Evolutionary conservation across 2,888 invertebrate species (phyloP), one percentile per base, ranked within the genome.

Genomic region (Muscina levida): DNA sequence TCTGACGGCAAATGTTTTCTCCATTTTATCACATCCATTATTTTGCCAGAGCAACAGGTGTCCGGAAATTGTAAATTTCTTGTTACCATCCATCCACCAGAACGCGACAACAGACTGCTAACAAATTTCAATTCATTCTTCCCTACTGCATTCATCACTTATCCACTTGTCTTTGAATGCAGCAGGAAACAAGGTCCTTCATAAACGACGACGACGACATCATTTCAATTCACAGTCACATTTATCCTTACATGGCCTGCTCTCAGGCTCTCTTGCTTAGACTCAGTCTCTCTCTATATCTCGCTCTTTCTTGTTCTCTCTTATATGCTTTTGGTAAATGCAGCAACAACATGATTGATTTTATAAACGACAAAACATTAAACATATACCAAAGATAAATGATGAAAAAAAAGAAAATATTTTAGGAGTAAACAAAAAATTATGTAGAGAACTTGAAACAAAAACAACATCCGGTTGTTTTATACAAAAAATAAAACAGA

Each of bases 1-100:
- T n/a, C n/a, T n/a, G n/a, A n/a, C n/a, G n/a, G n/a, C n/a, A n/a
- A n/a, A n/a, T n/a, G n/a, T n/a, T n/a, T n/a, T n/a, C n/a, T 37
- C 5, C 37, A 4, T 37, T 37, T 37, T 10, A 37, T 37, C 10
- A 5, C 17, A 48, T 48, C 17, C 48, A 1, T 5, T 44, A 44
- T 44, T 10, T 2, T 44, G 10, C 44, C 6, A 51, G 1, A 19
- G 51, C 51, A 51, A 19, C 51, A 73, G 79, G 70, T 82, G 78
- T 42, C 72, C 79, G 75, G 82, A 79, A 72, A 75, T 76, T 71
- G 48, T 76, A 72, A 68, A 73, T 76, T 72, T 39, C 59, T 76
- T 65, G 44, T 15, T 48, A 6, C 22, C 39, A 57, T 17, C 13
- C 53, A 13, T 53, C 31, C n/a, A n/a, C 57, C 13, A 57, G 19